A percentile compares a stretch with the other conserved stretches of the same genome.
phyloP scores from a whole-genome alignment of 2,888 invertebrate species.

The Drosophila anomelani region DNA sequence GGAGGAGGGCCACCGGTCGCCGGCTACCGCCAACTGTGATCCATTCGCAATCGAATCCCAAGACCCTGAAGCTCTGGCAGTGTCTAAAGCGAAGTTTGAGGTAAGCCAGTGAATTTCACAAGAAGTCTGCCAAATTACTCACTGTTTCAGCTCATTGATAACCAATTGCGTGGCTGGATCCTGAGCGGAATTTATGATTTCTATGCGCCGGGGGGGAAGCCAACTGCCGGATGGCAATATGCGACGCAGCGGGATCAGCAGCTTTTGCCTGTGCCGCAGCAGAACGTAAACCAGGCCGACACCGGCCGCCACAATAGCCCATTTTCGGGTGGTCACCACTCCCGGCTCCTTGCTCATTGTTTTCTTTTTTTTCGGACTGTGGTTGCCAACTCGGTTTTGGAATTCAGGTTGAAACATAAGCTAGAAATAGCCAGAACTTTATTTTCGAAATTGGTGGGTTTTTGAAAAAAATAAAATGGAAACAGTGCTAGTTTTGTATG shows the following conservation, averaged over 20 bases:
- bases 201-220: conserved; percentile 74
- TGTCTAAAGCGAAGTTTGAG: conserved; percentile 52
- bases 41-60: conserved; percentile 95
- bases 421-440: background rate
- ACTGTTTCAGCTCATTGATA: conserved; percentile 81
- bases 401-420: background rate
- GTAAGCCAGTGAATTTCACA: background rate
- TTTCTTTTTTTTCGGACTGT: background rate
- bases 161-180: conserved; percentile 67
- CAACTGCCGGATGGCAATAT: conserved; percentile 57
- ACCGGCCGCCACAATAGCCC: conserved; percentile 72
- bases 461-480: background rate
- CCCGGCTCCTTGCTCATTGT: conserved; percentile 46
- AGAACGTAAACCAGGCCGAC: conserved; percentile 81
- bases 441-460: background rate
- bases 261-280: conserved; percentile 85
- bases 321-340: conserved; percentile 21
- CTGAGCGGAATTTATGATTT: conserved; percentile 72
- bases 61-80: conserved; percentile 84
- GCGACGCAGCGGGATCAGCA: conserved; percentile 80
- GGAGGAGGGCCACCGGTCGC: conserved; percentile 89
- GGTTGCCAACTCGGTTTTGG: conserved; percentile 6
- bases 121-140: conserved; percentile 25
- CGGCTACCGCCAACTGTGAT: conserved; percentile 87
- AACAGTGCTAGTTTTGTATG: too few species aligned